Base-by-base conservation (phyloP, 2,888 invertebrate species). In the Torymus texanus region DNA sequence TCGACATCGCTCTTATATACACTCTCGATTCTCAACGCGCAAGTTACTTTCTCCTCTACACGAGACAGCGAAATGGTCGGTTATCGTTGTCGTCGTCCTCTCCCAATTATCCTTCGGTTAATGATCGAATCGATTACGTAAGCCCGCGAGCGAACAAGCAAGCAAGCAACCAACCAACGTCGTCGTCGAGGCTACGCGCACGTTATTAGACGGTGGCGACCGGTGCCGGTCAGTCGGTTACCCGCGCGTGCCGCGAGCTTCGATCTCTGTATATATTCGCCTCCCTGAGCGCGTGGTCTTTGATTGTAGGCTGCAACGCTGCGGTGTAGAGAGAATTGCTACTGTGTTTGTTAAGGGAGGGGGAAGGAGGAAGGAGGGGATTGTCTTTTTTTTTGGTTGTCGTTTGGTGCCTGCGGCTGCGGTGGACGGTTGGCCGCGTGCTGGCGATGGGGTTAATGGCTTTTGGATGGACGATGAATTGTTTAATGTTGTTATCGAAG, bases 101-200 rank as follows among this genome's bases (percentile, higher is more conserved):
- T 81, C 62, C 82, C 82, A 83, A 84, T 84, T 84, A 84, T 81
- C 82, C 71, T 68, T 53, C 78, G 80, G 81, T 83, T 84, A 84
- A 84, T 84, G 82, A 83, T 83, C 82, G 81, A 81, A 84, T 84
- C 82, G 83, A 82, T 84, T 84, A 74, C 83, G 81, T 78, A 83
- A 83, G 63, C 70, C 24, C n/a, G 53, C 29, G 76, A 56, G n/a
- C 29, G 63, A n/a, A 59, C 21, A 21, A 21, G 21, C 21, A 21
- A 21, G 21, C 21, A 21, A 21, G 21, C 21, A 21, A 21, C 1
- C 21, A 53, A 21, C 8, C 63, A 68, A 59, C 75, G 62, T 5
- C 68, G 74, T 29, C 77, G 61, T 77, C 81, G 80, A 73, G 81
- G 63, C 67, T 53, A 1, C 18, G 72, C 65, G 79, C 75, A 62